phyloP scores from a whole-genome alignment of 1,140 invertebrate species.

The Wasmannia auropunctata region DNA sequence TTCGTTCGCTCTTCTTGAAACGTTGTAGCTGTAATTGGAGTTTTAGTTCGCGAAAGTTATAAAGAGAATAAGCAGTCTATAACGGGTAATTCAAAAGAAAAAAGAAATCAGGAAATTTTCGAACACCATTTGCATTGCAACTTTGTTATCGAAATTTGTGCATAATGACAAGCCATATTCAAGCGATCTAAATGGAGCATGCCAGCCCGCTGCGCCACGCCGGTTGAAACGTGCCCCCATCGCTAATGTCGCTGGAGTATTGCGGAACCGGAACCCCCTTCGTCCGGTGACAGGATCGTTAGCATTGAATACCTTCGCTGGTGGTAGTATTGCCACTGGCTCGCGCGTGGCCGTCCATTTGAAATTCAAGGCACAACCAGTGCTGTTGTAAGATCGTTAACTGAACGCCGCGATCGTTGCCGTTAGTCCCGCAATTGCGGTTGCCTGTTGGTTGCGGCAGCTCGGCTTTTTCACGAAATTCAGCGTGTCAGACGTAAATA shows the following conservation, averaged over 20 bases:
- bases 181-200: not conserved
- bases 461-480: slow-evolving; percentile 49
- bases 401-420: slow-evolving; percentile 65
- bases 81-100: not conserved
- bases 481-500: slow-evolving; percentile 12
- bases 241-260: slow-evolving; percentile 29
- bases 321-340: slow-evolving; percentile 43
- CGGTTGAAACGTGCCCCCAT: not conserved
- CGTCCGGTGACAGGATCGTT: slow-evolving; percentile 50
- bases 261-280: slow-evolving; percentile 10
- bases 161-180: slow-evolving; percentile 10
- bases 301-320: slow-evolving; percentile 34
- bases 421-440: not conserved
- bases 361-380: slow-evolving; percentile 69
- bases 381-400: slow-evolving; percentile 74
- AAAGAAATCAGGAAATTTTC: not conserved
- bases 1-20: not conserved
- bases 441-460: slow-evolving; percentile 37
- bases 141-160: not conserved
- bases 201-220: not conserved
- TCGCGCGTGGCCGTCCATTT: slow-evolving; percentile 41
- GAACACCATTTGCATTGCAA: not conserved
- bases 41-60: not conserved
- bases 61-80: not conserved
- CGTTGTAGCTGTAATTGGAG: not conserved